Evolutionary conservation across 2,113 vertebrate genomes (phyloP), one percentile per base, ranked within the genome.

Genomic region (Smithornis capensis): DNA sequence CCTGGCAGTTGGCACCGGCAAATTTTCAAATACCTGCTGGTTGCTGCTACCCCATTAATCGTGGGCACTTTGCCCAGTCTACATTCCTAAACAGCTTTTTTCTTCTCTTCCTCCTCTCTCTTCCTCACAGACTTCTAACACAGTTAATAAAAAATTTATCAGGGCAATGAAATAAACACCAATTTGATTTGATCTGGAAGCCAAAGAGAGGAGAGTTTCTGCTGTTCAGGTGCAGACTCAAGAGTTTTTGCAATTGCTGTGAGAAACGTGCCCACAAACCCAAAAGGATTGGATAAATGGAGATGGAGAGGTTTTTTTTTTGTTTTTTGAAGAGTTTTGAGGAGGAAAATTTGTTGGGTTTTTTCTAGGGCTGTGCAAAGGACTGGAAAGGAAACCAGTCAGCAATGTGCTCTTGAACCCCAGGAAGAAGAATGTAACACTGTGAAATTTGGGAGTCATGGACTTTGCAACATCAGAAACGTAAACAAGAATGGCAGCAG

Each of bases 21-120:
- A 93, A 95, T 94, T 94, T 95, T 96, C 95, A 97, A 97, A 97
- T 96, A 97, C 94, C 96, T 87, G 6, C 85, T 94, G 87, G 95
- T 96, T 94, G 88, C 85, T 96, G 88, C 79, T 95, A 87, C 82
- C 82, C 97, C 93, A 97, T 97, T 97, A 97, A 96, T 97, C 37
- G 65, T 45, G 73, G 96, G 92, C 97, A 78, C 65, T 95, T 97
- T 97, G 96, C 96, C 97, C 92, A 93, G 95, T 21, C 89, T 83
- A 60, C 88, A 89, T 95, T 97, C 93, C 95, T 97, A 65, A 97
- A 88, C 76, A 95, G 80, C 52, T 90, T 89, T 95, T 85, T 55
- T 78, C 38, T 59, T 76, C 60, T 90, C 40, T 87, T 78, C 35
- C 55, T 19, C 44, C 40, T 86, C 79, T 53, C 59, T 52, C 83